Percentiles rank a stretch among this genome's conserved stretches.
These are phyloP conservation scores for Lathamus discolor DNA, from an alignment of 2,113 vertebrate species.

Conservation along the genomic window DNA sequence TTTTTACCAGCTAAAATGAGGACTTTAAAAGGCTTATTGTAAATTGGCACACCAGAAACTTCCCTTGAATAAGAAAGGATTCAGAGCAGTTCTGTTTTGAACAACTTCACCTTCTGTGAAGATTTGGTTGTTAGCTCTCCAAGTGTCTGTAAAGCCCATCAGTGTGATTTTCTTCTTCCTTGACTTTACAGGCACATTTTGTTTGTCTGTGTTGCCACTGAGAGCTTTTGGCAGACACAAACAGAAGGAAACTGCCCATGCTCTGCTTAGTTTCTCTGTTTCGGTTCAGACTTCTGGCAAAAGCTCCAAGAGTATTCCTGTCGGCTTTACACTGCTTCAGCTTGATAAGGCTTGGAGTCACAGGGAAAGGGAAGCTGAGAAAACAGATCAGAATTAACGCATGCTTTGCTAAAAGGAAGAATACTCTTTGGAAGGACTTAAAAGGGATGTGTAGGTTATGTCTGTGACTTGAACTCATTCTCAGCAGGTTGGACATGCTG, in stretches of 20 bases:
- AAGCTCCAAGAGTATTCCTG: background rate
- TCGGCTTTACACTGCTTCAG: constrained; percentile 31
- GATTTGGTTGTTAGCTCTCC: background rate
- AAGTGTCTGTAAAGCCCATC: constrained; percentile 9
- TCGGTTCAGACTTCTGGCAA: constrained; percentile 48
- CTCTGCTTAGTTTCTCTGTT: constrained; percentile 28
- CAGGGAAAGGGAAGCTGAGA: constrained; percentile 8
- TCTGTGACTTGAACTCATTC: background rate
- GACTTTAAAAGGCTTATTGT: background rate
- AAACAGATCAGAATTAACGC: background rate
- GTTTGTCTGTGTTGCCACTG: constrained; percentile 25
- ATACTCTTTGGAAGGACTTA: background rate
- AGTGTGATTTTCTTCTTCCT: background rate
- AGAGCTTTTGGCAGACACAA: constrained; percentile 39
- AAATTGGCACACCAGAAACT: background rate
- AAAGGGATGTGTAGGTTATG: background rate
- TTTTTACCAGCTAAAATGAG: background rate
- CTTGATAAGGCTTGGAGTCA: constrained; percentile 12
- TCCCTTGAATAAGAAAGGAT: background rate
- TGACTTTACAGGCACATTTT: constrained; percentile 8
- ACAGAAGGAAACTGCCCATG: constrained; percentile 27
- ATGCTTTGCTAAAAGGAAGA: background rate
- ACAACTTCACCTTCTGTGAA: background rate
- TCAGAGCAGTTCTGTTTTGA: background rate
- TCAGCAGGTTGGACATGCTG: background rate